Evolutionary conservation across 53 echinoderm and acorn worm genomes (phyloP).

Genomic region (Astropecten irregularis): DNA sequence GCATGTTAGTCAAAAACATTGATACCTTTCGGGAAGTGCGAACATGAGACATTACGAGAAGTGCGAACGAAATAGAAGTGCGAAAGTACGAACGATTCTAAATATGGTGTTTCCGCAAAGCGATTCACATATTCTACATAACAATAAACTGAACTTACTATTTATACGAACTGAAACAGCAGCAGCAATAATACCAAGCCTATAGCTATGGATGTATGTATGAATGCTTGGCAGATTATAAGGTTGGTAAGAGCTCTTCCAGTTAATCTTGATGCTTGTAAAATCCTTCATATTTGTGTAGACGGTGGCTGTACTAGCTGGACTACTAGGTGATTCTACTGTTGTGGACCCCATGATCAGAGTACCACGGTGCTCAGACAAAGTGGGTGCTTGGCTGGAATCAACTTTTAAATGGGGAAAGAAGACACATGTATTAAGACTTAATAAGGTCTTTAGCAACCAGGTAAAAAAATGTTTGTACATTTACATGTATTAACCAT

Average conservation of each 20-base stretch:
- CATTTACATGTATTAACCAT: too few relatives aligned
- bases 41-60: too few relatives aligned
- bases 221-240: background rate
- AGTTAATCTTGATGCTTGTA: background rate
- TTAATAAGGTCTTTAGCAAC: too few relatives aligned
- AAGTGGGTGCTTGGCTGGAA: background rate
- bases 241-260: constrained; percentile 21
- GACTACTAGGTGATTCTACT: background rate
- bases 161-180: background rate
- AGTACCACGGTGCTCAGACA: background rate
- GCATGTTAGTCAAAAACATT: too few relatives aligned
- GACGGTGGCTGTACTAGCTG: background rate
- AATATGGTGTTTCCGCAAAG: too few relatives aligned
- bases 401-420: background rate
- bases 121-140: too few relatives aligned
- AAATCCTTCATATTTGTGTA: background rate
- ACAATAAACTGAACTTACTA: constrained; percentile 6
- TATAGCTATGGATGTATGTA: background rate
- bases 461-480: too few relatives aligned
- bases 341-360: background rate
- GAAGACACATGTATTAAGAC: background rate
- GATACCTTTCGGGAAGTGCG: background rate
- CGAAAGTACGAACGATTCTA: too few relatives aligned
- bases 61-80: too few relatives aligned
- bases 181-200: background rate